Evolutionary conservation across 2,113 vertebrate species (phyloP).

Genomic region (Excalfactoria chinensis): DNA sequence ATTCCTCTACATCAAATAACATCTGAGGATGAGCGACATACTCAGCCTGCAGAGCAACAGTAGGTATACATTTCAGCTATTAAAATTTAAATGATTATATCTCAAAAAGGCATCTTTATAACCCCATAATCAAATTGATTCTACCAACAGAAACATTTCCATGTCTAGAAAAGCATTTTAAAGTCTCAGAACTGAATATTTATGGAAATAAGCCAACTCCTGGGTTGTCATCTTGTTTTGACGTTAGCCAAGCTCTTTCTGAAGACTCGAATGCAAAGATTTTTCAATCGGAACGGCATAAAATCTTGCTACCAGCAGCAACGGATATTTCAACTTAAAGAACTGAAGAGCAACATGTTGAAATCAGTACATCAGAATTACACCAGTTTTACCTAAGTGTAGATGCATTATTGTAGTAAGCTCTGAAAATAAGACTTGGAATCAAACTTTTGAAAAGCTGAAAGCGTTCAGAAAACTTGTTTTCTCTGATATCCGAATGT

Average conservation of each 20-base stretch:
- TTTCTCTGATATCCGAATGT: neutral
- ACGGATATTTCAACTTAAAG: slow-evolving; percentile 5
- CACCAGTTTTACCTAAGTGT: neutral
- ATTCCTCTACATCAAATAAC: slow-evolving; percentile 62
- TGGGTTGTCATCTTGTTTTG: slow-evolving; percentile 55
- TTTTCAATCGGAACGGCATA: neutral
- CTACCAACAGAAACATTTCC: slow-evolving; percentile 41
- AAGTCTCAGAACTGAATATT: slow-evolving; percentile 47
- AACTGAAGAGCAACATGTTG: neutral
- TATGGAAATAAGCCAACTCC: slow-evolving; percentile 53
- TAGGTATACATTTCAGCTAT: slow-evolving; percentile 54
- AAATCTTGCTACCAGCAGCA: slow-evolving; percentile 12
- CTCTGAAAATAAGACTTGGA: neutral
- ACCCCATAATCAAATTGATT: slow-evolving; percentile 48
- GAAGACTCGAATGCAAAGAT: slow-evolving; percentile 41
- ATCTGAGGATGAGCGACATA: slow-evolving; percentile 27
- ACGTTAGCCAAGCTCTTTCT: slow-evolving; percentile 12
- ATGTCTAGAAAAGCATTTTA: slow-evolving; percentile 19
- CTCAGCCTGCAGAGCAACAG: slow-evolving; percentile 46
- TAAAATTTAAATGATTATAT: slow-evolving; percentile 61
- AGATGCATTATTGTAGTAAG: neutral
- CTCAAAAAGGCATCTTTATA: slow-evolving; percentile 49
- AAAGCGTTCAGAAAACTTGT: neutral
- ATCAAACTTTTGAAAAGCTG: neutral
- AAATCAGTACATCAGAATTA: neutral